Percentiles rank a stretch among this genome's conserved stretches.
phyloP scores from a whole-genome alignment of 2,888 invertebrate genomes.

The Heliothis peltigera region DNA sequence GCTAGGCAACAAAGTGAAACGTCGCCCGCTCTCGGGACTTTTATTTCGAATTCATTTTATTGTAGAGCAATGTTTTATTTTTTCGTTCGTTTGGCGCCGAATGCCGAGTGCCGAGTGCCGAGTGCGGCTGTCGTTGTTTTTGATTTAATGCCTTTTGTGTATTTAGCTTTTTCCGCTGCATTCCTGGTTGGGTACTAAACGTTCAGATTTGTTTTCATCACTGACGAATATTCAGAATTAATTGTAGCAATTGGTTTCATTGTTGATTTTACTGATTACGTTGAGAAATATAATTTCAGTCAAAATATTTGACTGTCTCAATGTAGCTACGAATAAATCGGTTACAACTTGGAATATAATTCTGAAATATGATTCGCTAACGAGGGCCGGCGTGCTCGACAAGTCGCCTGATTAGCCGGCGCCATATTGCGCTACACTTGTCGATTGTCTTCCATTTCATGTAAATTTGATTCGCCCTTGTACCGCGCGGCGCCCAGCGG shows the following conservation, averaged over 20 bases:
- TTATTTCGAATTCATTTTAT: constrained; percentile 50
- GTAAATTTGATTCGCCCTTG: constrained; percentile 42
- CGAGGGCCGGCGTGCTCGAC: constrained; percentile 12
- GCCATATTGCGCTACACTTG: constrained; percentile 39
- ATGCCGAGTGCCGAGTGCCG: constrained; percentile 16
- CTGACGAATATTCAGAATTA: background rate
- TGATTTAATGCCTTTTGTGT: constrained; percentile 52
- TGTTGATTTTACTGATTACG: constrained; percentile 10
- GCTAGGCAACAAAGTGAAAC: constrained; percentile 41
- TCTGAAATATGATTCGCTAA: constrained; percentile 43
- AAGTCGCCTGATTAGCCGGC: constrained; percentile 35
- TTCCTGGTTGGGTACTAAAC: background rate
- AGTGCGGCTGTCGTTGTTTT: constrained; percentile 32
- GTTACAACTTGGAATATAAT: constrained; percentile 22
- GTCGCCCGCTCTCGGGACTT: constrained; percentile 27
- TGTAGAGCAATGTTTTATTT: constrained; percentile 30
- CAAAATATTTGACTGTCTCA: constrained; percentile 3
- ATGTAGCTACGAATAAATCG: constrained; percentile 21
- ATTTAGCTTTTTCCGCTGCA: constrained; percentile 9
- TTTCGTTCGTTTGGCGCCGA: constrained; percentile 7
- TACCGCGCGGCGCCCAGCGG: constrained; percentile 18
- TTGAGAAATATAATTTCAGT: background rate
- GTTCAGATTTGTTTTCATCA: constrained; percentile 7
- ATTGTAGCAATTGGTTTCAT: background rate
- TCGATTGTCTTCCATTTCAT: constrained; percentile 47